Percentiles rank a stretch among this genome's conserved stretches.
These are phyloP conservation scores for Scylla paramamosain DNA, from an alignment of 1,140 invertebrate species.

Conservation along the genomic window DNA sequence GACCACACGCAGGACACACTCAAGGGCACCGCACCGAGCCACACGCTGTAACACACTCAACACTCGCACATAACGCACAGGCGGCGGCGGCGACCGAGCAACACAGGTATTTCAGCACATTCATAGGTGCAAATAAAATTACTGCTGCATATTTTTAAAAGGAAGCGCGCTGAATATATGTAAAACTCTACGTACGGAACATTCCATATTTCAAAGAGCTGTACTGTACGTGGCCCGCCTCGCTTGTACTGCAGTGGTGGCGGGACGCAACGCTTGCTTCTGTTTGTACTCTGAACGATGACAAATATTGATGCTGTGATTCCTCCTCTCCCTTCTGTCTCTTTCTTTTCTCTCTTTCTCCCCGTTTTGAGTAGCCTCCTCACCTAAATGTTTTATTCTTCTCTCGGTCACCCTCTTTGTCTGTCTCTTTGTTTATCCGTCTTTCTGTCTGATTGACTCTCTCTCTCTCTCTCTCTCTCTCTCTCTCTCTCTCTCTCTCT, in stretches of 20 bases:
- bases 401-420: too few species aligned
- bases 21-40: neutral
- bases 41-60: neutral
- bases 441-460: neutral
- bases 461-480: neutral
- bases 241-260: too few species aligned
- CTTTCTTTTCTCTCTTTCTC: neutral
- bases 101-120: neutral
- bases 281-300: neutral
- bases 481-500: neutral
- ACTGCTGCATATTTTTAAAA: neutral
- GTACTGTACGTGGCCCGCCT: neutral
- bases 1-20: too few species aligned
- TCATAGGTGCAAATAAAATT: conserved; percentile 9
- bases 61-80: neutral
- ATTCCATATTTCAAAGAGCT: neutral
- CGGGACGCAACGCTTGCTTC: neutral
- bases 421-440: too few species aligned
- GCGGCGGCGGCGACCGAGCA: neutral
- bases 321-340: neutral
- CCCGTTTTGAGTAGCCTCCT: neutral
- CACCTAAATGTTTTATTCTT: too few species aligned
- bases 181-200: neutral
- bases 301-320: neutral
- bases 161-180: neutral